phyloP scores from a whole-genome alignment of 2,888 invertebrate species.

The Tetragonula carbonaria region DNA sequence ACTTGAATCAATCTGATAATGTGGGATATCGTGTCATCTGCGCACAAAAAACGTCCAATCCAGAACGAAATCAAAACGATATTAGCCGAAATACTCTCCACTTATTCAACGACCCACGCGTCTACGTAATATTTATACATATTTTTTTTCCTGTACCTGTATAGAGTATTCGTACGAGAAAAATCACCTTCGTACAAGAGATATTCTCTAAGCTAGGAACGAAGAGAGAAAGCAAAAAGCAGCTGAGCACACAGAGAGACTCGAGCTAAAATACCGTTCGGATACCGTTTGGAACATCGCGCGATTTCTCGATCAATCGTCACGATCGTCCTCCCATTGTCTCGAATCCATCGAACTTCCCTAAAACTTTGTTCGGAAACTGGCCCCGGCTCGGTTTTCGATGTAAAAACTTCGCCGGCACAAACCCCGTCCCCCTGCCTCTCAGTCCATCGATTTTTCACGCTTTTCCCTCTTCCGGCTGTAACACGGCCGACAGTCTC shows the following conservation, averaged over 20 bases:
- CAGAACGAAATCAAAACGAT: too few relatives aligned
- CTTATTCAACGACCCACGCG: too few relatives aligned
- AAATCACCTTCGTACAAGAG: not conserved
- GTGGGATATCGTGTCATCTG: too few relatives aligned
- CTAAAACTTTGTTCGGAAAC: constrained; percentile 20
- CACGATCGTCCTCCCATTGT: constrained; percentile 26
- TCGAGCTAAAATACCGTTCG: not conserved
- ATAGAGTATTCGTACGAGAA: not conserved
- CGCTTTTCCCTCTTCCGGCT: not conserved
- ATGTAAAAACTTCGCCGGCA: constrained; percentile 23
- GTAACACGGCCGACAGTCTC: not conserved
- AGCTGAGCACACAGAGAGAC: not conserved
- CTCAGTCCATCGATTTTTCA: constrained; percentile 32
- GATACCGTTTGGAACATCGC: not conserved
- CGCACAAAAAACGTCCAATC: too few relatives aligned
- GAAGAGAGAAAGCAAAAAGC: not conserved
- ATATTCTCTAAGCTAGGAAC: not conserved
- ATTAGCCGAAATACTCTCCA: too few relatives aligned
- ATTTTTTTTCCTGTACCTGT: too few relatives aligned
- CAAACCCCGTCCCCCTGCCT: not conserved
- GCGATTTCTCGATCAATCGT: not conserved
- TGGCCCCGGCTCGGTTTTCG: constrained; percentile 16
- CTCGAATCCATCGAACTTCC: constrained; percentile 34
- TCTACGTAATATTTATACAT: too few relatives aligned
- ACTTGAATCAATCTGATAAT: too few relatives aligned